Evolutionary conservation across 2,888 invertebrate genomes (phyloP).

Genomic region (Zygothrica quintamaculata): DNA sequence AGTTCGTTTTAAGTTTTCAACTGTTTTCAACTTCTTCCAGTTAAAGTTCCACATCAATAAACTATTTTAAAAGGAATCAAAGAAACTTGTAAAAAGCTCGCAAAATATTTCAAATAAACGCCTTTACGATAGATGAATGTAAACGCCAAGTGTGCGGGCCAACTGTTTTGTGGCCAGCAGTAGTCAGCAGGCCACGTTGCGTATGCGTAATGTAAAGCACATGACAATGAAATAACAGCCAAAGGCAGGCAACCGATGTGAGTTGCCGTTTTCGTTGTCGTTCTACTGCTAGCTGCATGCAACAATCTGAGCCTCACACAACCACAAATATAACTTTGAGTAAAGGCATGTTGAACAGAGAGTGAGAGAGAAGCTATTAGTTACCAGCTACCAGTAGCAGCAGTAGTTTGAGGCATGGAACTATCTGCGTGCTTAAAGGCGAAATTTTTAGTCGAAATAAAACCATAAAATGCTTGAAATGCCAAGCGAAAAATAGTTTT

Average conservation of each 20-base stretch:
- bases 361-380: too few species aligned
- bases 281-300: too few species aligned
- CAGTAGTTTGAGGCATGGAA: constrained; percentile 56
- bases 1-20: neutral
- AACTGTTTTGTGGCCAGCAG: constrained; percentile 2
- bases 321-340: too few species aligned
- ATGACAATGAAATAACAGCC: constrained; percentile 67
- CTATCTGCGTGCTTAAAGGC: constrained; percentile 72
- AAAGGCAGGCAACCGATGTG: constrained; percentile 42
- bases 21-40: neutral
- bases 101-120: constrained; percentile 29
- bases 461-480: constrained; percentile 79
- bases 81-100: constrained; percentile 6
- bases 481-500: constrained; percentile 79
- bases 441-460: constrained; percentile 77
- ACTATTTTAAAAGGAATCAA: neutral
- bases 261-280: too few species aligned
- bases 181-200: constrained; percentile 20
- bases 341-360: constrained; percentile 1
- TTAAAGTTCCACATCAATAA: neutral
- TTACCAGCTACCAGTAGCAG: constrained; percentile 11
- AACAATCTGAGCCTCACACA: neutral
- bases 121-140: neutral
- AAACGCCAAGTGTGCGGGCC: neutral
- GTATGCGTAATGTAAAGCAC: constrained; percentile 65